Conservation (phyloP, 2,113 vertebrate genomes). For the Perca flavescens region DNA sequence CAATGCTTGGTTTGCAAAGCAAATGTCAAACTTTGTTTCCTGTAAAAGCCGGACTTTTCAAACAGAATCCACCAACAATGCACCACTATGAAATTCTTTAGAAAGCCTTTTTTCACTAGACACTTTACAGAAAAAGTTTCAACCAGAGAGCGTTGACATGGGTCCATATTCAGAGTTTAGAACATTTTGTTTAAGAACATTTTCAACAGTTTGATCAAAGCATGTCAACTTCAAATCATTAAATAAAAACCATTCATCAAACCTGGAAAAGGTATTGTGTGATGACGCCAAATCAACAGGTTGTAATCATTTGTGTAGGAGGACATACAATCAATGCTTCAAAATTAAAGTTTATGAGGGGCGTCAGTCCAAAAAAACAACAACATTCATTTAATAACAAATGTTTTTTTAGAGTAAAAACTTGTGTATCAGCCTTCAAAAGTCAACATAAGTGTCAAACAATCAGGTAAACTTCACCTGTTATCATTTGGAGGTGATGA, state of each 20-base stretch:
- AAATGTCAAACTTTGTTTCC: slow-evolving; percentile 46
- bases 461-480: background rate
- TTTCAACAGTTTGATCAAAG: background rate
- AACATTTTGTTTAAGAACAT: background rate
- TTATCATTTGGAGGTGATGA: no score
- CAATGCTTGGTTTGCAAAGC: slow-evolving; percentile 32
- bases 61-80: slow-evolving; percentile 9
- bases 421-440: background rate
- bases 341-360: background rate
- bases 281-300: no score
- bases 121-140: background rate
- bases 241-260: background rate
- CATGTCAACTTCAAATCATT: background rate
- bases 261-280: background rate
- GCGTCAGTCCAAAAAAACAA: background rate
- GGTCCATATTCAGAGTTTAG: background rate
- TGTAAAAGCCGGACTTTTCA: slow-evolving; percentile 17
- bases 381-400: background rate
- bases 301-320: background rate
- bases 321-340: background rate
- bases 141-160: background rate
- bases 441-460: background rate
- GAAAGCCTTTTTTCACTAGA: background rate
- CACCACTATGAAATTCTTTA: background rate
- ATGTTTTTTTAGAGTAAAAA: background rate